Evolutionary conservation across 2,113 vertebrate species (phyloP).

Genomic region (Leucopternis melanops): DNA sequence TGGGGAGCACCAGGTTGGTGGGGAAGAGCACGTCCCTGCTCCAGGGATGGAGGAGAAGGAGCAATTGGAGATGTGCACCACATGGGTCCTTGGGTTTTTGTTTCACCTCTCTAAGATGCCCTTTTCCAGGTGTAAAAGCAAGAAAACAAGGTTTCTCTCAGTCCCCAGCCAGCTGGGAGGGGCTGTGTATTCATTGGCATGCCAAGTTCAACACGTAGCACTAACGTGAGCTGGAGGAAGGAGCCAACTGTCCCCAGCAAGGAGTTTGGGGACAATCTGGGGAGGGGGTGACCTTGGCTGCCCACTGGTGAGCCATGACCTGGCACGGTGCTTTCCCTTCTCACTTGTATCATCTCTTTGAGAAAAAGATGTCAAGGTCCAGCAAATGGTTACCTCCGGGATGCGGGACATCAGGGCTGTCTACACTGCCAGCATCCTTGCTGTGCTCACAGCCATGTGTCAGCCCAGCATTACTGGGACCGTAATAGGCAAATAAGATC

Average conservation of each 20-base stretch:
- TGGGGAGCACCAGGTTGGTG: neutral
- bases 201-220: neutral
- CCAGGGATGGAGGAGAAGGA: neutral
- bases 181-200: fast-evolving
- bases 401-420: fast-evolving
- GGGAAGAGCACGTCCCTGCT: fast-evolving
- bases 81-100: fast-evolving
- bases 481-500: neutral
- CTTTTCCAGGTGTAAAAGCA: neutral
- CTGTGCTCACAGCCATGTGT: neutral
- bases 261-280: neutral
- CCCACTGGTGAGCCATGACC: fast-evolving
- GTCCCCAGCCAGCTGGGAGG: neutral
- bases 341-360: fast-evolving
- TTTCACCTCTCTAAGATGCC: neutral
- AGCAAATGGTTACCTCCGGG: neutral
- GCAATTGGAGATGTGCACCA: fast-evolving
- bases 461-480: neutral
- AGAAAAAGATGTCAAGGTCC: fast-evolving
- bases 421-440: neutral
- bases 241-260: neutral
- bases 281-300: neutral
- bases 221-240: fast-evolving
- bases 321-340: neutral
- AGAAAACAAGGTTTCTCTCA: fast-evolving